Conservation (phyloP, 2,888 invertebrate species). For the Tenthredo livida region DNA sequence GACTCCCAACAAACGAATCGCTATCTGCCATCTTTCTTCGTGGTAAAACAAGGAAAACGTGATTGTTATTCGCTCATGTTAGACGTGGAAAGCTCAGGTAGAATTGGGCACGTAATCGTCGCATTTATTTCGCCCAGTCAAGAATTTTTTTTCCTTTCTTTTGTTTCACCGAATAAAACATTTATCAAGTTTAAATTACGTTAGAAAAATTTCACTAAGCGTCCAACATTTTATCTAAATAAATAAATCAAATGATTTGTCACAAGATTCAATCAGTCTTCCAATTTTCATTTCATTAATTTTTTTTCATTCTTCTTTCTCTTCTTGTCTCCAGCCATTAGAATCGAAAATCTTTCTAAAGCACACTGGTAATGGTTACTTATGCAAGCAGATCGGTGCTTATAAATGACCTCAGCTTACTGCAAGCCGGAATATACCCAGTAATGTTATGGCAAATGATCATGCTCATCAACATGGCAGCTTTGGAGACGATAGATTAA, state of each 20-base stretch:
- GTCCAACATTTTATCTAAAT: neutral
- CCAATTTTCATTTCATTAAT: neutral
- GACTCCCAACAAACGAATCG: conserved; percentile 72
- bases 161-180: neutral
- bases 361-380: neutral
- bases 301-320: neutral
- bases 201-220: neutral
- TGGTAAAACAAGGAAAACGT: conserved; percentile 36
- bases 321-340: neutral
- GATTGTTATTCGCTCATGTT: neutral
- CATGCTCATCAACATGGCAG: conserved; percentile 30
- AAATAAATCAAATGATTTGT: neutral
- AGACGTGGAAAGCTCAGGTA: conserved; percentile 24
- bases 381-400: neutral
- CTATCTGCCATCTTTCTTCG: conserved; percentile 48
- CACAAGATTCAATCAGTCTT: neutral
- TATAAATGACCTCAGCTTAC: neutral
- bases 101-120: conserved; percentile 38
- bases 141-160: neutral
- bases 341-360: neutral
- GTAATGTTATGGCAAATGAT: conserved; percentile 4
- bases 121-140: conserved; percentile 14
- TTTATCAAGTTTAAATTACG: neutral
- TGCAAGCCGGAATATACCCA: neutral
- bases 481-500: conserved; percentile 33